Evolutionary conservation across 2,797 vertebrate genomes (phyloP).

Genomic region (Pantherophis alleghaniensis): DNA sequence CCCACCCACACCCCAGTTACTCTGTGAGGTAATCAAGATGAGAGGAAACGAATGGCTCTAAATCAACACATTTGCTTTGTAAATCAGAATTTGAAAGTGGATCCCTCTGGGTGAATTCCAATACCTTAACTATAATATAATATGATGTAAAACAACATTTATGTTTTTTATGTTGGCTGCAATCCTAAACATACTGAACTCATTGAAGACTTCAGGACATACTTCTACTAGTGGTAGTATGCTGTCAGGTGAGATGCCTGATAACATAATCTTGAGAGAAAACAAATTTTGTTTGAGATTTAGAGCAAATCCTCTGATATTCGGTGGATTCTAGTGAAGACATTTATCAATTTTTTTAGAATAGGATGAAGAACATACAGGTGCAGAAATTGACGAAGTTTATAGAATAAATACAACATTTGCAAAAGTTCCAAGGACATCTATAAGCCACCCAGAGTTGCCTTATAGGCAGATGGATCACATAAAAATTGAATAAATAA

Average conservation of each 20-base stretch:
- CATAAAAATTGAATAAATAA: background rate
- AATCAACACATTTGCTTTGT: background rate
- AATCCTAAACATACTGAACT: background rate
- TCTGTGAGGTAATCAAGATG: background rate
- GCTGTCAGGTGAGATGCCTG: background rate
- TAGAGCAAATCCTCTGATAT: background rate
- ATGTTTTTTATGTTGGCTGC: background rate
- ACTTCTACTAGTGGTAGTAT: background rate
- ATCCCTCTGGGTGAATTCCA: background rate
- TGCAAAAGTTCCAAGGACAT: background rate
- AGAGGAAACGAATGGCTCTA: background rate
- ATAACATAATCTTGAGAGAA: background rate
- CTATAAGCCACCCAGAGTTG: too few species aligned
- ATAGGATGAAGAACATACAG: background rate
- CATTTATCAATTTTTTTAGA: background rate
- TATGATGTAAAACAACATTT: background rate
- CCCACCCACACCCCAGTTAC: accelerated
- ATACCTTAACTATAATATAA: background rate
- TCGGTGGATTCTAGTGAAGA: background rate
- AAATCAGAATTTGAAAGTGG: background rate
- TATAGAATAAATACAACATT: background rate
- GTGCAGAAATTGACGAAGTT: background rate
- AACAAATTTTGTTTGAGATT: background rate
- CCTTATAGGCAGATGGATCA: too few species aligned
- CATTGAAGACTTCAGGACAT: background rate